Base-by-base conservation (phyloP, 2,888 invertebrate genomes). In the Erpobdella octoculata region DNA sequence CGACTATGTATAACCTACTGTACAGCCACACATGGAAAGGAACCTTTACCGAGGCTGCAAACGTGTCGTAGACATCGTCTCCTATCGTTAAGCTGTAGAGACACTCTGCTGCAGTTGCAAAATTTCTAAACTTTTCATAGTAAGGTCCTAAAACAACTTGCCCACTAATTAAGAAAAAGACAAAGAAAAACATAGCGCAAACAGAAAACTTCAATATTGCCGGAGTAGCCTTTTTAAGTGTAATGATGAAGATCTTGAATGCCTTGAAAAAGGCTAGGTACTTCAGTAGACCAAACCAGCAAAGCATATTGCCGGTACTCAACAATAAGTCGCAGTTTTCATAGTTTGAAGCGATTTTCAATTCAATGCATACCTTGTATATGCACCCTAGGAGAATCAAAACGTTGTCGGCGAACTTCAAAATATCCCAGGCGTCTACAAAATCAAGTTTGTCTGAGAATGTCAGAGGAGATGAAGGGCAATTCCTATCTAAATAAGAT, bases 41-140 rank as follows among this genome's bases (percentile, higher is more conserved):
- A 31, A 62, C 69, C 69, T 69, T 37, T 12, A 48, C 62, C 67
- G 73, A 72, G 53, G 70, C 1, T 0, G 93, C 90, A 83, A 98
- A 98, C 0, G 98, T 98, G 0, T 97, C 96, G 83, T 94, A 98
- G 94, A 98, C 95, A 81, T 98, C 98, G 81, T 98, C 98, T 53
- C 98, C 98, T 79, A 98, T 98, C 75, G 98, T 91, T 46, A 98
- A 86, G 0, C 97, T 90, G 83, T 96, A 98, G 12, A 62, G 62
- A 62, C 62, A 62, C 31, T 62, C 62, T n/a, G 95, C 94, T 0
- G 97, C 93, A 0, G 92, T 81, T 67, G 82, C 79, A 61, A 86
- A 76, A 9, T 82, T 80, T 2, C 84, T 81, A 79, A 86, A 86
- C 84, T 85, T 79, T 59, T 96, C 89, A 82, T 97, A 96, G 83